These are phyloP conservation scores for Anthoscopus minutus DNA, from an alignment of 2,113 vertebrate genomes.

Conservation along the genomic window DNA sequence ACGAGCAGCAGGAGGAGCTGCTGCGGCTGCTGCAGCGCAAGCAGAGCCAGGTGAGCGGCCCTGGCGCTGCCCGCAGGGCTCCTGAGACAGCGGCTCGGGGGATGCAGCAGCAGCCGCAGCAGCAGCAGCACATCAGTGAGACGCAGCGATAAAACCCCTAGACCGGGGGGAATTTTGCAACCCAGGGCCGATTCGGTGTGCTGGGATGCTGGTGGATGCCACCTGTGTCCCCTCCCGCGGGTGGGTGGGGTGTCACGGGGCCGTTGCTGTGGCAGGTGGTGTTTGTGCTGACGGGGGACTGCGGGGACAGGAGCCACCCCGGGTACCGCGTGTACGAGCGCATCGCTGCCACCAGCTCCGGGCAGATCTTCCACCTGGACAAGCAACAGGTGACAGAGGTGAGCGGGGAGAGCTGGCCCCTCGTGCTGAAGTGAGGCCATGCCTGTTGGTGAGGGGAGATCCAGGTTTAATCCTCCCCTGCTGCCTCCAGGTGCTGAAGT, in stretches of 20 bases:
- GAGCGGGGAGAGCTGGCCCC: background rate
- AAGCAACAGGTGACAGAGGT: constrained; percentile 95
- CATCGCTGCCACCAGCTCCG: constrained; percentile 87
- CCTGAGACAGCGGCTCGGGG: background rate
- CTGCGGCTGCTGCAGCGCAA: constrained; percentile 84
- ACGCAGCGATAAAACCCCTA: accelerated
- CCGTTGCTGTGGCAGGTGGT: constrained; percentile 74
- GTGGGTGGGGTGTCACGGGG: background rate
- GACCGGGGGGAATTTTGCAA: background rate
- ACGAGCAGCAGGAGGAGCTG: constrained; percentile 79
- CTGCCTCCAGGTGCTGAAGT: constrained; percentile 82
- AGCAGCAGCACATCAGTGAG: accelerated
- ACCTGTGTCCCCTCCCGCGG: background rate
- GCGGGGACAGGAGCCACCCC: constrained; percentile 88
- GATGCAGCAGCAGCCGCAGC: background rate
- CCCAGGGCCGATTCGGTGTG: accelerated
- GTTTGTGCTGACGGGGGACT: constrained; percentile 92
- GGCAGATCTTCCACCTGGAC: constrained; percentile 93
- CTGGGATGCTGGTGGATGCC: background rate
- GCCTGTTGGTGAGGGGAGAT: accelerated
- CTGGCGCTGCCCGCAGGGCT: background rate
- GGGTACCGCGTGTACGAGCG: constrained; percentile 90
- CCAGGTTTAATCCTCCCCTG: background rate
- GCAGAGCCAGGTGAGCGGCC: constrained; percentile 82
- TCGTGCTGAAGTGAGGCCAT: background rate